phyloP scores from a whole-genome alignment of 2,113 vertebrate genomes.

The Eulemur rufifrons region DNA sequence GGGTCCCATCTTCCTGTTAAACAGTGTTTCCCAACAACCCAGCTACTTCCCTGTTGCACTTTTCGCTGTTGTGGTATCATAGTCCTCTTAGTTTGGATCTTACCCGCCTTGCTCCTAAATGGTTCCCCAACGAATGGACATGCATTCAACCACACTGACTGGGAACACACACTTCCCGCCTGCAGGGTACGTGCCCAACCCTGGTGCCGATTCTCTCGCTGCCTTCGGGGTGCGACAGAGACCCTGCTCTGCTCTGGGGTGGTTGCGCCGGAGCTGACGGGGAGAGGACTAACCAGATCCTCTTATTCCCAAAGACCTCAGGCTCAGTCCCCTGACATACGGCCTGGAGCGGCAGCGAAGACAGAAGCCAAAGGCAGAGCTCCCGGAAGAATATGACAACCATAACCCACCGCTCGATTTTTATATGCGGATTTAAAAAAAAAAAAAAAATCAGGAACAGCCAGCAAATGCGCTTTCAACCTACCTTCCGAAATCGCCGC shows the following conservation, averaged over 20 bases:
- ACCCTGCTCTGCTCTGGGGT: too few species aligned
- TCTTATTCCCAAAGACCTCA: neutral
- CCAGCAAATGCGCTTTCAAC: accelerated
- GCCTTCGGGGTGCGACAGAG: neutral
- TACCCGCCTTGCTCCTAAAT: neutral
- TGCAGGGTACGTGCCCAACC: neutral
- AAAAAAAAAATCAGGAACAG: neutral
- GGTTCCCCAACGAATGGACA: neutral
- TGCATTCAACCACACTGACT: neutral
- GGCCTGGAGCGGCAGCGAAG: neutral
- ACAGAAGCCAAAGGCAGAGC: neutral
- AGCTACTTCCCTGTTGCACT: neutral
- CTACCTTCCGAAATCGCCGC: accelerated
- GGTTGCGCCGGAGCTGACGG: neutral
- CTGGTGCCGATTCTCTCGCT: neutral
- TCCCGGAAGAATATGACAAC: accelerated
- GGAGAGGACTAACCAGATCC: too few species aligned
- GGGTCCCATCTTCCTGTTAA: neutral
- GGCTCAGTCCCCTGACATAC: neutral
- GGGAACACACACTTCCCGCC: neutral
- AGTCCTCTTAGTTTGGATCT: neutral
- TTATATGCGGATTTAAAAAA: accelerated
- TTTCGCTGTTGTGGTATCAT: accelerated
- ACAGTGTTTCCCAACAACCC: neutral
- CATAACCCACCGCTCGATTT: neutral